Evolutionary conservation across 2,888 invertebrate genomes (phyloP).

Genomic region (Parnassius mnemosyne): DNA sequence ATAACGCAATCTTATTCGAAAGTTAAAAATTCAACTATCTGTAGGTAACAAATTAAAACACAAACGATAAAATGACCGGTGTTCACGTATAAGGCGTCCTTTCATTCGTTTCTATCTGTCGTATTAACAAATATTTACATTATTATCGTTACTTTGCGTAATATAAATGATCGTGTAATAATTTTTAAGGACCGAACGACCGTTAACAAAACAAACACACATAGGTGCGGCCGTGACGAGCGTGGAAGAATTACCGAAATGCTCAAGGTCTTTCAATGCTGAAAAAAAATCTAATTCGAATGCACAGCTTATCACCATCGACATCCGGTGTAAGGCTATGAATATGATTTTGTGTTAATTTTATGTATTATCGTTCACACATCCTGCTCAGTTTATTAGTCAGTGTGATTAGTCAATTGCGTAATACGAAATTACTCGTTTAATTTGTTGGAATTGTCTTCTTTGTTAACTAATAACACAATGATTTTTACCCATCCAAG

Average conservation of each 20-base stretch:
- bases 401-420: constrained; percentile 40
- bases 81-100: constrained; percentile 11
- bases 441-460: constrained; percentile 31
- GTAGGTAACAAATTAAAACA: background rate
- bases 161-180: constrained; percentile 60
- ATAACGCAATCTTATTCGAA: background rate
- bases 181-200: constrained; percentile 57
- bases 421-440: constrained; percentile 35
- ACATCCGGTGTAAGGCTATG: constrained; percentile 46
- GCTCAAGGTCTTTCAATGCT: constrained; percentile 28
- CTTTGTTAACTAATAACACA: constrained; percentile 20
- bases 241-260: constrained; percentile 20
- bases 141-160: constrained; percentile 42
- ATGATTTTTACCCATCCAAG: background rate
- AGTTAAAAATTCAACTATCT: background rate
- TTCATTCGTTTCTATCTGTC: constrained; percentile 18
- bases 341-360: constrained; percentile 47
- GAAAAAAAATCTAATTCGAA: constrained; percentile 41
- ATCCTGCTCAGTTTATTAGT: constrained; percentile 62
- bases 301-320: constrained; percentile 44
- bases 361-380: constrained; percentile 47
- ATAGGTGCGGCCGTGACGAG: constrained; percentile 45
- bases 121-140: constrained; percentile 53
- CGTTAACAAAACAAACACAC: constrained; percentile 59
- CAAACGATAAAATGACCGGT: constrained; percentile 1